phyloP scores from a whole-genome alignment of 1,140 invertebrate species.

The Bradynema listronoti region DNA sequence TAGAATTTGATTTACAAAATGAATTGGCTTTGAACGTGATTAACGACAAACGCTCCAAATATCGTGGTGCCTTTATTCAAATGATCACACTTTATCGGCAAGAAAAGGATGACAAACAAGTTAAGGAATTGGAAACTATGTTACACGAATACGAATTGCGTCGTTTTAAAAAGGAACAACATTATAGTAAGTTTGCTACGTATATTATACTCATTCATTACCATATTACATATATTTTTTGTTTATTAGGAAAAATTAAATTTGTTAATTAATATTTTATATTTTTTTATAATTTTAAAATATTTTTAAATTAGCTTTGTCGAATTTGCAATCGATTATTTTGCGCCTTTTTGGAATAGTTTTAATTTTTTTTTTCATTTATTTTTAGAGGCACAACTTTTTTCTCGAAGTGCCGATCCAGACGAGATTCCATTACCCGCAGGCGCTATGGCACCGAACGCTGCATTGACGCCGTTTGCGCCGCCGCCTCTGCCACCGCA shows the following conservation, averaged over 20 bases:
- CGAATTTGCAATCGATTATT: neutral
- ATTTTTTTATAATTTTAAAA: conserved; percentile 1
- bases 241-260: too few species aligned
- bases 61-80: conserved; percentile 32
- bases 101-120: conserved; percentile 35
- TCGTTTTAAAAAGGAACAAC: conserved; percentile 29
- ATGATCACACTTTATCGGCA: conserved; percentile 29
- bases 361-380: neutral
- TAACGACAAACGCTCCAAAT: conserved; percentile 38
- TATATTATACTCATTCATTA: neutral
- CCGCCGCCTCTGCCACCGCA: conserved; percentile 24
- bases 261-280: too few species aligned
- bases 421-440: conserved; percentile 61
- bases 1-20: conserved; percentile 38
- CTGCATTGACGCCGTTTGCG: conserved; percentile 35
- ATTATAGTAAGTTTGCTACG: conserved; percentile 29
- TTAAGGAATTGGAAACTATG: conserved; percentile 37
- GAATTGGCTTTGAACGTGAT: conserved; percentile 42
- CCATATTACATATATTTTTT: too few species aligned
- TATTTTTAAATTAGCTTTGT: neutral
- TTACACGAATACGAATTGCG: conserved; percentile 41
- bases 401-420: conserved; percentile 60
- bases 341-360: neutral
- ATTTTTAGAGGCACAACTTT: conserved; percentile 60
- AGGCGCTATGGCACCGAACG: conserved; percentile 43